phyloP scores from a whole-genome alignment of 1,140 invertebrate genomes.

The Latrodectus geometricus region DNA sequence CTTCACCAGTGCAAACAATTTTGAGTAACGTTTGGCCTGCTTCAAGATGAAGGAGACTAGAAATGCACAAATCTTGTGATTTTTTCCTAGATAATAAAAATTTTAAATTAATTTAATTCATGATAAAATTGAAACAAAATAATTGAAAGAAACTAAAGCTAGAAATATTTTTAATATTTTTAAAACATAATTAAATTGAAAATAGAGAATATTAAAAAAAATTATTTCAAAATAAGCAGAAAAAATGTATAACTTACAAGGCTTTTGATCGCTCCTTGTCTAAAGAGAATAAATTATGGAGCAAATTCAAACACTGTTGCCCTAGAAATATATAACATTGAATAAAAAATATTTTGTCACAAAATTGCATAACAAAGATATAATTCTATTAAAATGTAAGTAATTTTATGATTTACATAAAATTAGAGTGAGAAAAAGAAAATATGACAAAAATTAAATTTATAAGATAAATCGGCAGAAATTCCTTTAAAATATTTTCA shows the following conservation, averaged over 20 bases:
- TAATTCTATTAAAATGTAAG: too few relatives aligned
- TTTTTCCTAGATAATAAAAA: conserved; percentile 61
- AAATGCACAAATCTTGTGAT: conserved; percentile 68
- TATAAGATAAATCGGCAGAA: too few relatives aligned
- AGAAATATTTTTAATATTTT: too few relatives aligned
- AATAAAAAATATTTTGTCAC: neutral
- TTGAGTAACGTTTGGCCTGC: conserved; percentile 68
- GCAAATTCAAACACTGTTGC: conserved; percentile 68
- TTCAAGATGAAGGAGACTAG: conserved; percentile 68
- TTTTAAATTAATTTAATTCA: neutral
- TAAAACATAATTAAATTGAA: too few relatives aligned
- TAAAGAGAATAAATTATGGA: conserved; percentile 68
- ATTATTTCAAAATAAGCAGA: too few relatives aligned
- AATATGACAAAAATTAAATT: too few relatives aligned
- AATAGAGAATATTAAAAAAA: too few relatives aligned
- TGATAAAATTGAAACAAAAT: neutral
- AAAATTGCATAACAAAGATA: too few relatives aligned
- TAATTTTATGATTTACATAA: too few relatives aligned
- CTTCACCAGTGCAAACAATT: conserved; percentile 69
- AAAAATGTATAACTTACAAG: conserved; percentile 4
- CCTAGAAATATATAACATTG: conserved; percentile 12
- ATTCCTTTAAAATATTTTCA: too few relatives aligned
- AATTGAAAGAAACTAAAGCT: neutral
- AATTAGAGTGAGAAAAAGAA: too few relatives aligned
- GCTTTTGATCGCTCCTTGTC: conserved; percentile 5